Evolutionary conservation across 2,797 vertebrate genomes (phyloP).

Genomic region (Borostomias antarcticus): DNA sequence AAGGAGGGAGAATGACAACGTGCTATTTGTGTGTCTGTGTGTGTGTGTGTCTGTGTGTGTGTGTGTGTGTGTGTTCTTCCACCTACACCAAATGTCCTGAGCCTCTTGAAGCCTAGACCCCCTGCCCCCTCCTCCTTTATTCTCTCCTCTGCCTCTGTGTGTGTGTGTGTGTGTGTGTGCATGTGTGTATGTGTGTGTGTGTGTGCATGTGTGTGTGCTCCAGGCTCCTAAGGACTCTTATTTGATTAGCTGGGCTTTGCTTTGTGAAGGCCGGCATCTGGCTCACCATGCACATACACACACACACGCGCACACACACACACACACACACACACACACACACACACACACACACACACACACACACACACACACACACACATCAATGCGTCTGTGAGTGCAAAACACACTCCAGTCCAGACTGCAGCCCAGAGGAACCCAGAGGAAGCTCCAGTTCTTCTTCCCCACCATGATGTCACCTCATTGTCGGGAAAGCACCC

Average conservation of each 20-base stretch:
- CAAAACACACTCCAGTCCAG: background rate
- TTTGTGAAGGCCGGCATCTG: slow-evolving; percentile 69
- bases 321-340: slow-evolving; percentile 10
- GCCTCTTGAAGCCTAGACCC: slow-evolving; percentile 66
- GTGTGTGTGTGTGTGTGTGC: too few relatives aligned
- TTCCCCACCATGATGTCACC: slow-evolving; percentile 52
- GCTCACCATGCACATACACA: slow-evolving; percentile 39
- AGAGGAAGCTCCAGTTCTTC: slow-evolving; percentile 17
- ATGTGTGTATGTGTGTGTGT: too few relatives aligned
- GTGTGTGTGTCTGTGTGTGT: slow-evolving; percentile 34
- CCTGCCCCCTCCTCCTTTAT: slow-evolving; percentile 41
- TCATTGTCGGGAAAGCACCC: slow-evolving; percentile 53
- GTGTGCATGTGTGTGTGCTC: too few relatives aligned
- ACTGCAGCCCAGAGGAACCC: background rate
- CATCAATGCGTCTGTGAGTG: background rate
- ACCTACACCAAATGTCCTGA: slow-evolving; percentile 52
- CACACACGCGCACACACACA: slow-evolving; percentile 33
- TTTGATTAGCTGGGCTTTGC: slow-evolving; percentile 75
- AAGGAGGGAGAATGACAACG: background rate
- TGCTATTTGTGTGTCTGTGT: slow-evolving; percentile 41
- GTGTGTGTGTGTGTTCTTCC: slow-evolving; percentile 30
- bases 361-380: background rate
- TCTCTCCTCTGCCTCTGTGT: slow-evolving; percentile 57
- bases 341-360: slow-evolving; percentile 5
- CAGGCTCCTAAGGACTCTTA: slow-evolving; percentile 64